Evolutionary conservation across 2,113 vertebrate species (phyloP).

Genomic region (Rhinolophus sinicus): DNA sequence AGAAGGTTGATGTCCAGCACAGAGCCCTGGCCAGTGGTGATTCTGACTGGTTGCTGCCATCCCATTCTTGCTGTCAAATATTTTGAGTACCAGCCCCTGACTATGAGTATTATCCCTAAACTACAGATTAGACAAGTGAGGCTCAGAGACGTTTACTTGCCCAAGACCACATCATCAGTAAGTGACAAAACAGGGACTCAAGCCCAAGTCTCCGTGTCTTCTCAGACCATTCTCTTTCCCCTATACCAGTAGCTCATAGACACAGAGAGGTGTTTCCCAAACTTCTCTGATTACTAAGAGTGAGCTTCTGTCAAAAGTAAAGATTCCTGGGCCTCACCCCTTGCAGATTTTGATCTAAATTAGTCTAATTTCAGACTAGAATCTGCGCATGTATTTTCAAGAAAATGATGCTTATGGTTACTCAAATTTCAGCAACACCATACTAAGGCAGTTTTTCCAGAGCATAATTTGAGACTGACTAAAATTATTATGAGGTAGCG

Average conservation of each 20-base stretch:
- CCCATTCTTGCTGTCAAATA: not conserved
- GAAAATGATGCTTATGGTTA: not conserved
- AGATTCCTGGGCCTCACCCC: not conserved
- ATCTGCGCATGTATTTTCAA: not conserved
- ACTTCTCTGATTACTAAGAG: not conserved
- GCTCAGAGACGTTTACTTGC: not conserved
- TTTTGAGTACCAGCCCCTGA: not conserved
- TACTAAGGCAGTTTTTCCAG: not conserved
- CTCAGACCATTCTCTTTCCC: not conserved
- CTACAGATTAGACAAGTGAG: not conserved
- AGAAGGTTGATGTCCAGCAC: not conserved
- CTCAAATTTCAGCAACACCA: not conserved
- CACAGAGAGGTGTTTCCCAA: not conserved
- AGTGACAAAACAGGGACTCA: not conserved
- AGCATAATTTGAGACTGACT: not conserved
- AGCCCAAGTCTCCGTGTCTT: not conserved
- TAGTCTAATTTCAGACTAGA: not conserved
- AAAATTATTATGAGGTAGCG: not conserved
- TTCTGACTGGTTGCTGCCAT: not conserved
- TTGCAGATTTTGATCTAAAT: not conserved
- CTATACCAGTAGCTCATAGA: not conserved
- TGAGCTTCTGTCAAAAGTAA: not conserved
- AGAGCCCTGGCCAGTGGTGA: not conserved
- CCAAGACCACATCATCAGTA: not conserved
- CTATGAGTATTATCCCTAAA: not conserved